Conservation (phyloP, 2,888 invertebrate species). For the Eristalis intricaria region DNA sequence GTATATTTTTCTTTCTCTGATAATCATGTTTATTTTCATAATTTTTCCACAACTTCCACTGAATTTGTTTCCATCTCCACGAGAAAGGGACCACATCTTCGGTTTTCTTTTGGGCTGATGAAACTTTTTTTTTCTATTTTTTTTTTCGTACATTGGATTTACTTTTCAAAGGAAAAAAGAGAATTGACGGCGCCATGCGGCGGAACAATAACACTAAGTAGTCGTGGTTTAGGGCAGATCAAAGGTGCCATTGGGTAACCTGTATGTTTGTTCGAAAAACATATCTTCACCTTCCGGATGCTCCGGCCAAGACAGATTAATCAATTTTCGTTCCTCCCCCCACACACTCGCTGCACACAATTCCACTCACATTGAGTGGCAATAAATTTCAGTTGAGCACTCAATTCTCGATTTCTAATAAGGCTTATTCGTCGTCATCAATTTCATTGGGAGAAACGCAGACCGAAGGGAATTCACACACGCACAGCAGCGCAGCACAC, state of each 20-base stretch:
- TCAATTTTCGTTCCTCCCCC: slow-evolving; percentile 52
- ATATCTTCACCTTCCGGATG: slow-evolving; percentile 52
- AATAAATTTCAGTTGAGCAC: slow-evolving; percentile 57
- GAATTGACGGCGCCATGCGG: slow-evolving; percentile 70
- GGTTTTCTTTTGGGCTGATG: slow-evolving; percentile 34
- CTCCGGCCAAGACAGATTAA: slow-evolving; percentile 44
- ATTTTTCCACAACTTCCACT: slow-evolving; percentile 69
- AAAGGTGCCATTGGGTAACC: slow-evolving; percentile 69
- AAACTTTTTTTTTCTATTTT: not conserved
- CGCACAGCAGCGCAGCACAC: not conserved
- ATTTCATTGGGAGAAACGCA: slow-evolving; percentile 30
- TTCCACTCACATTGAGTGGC: slow-evolving; percentile 66
- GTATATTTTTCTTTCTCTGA: slow-evolving; percentile 67
- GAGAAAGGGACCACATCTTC: slow-evolving; percentile 48
- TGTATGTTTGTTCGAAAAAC: slow-evolving; percentile 59
- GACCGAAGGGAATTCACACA: not conserved
- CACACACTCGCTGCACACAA: slow-evolving; percentile 33
- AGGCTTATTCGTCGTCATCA: slow-evolving; percentile 22
- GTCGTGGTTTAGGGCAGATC: slow-evolving; percentile 54
- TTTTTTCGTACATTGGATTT: not conserved
- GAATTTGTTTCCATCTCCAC: slow-evolving; percentile 39
- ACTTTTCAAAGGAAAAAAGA: slow-evolving; percentile 11
- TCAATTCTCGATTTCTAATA: slow-evolving; percentile 55
- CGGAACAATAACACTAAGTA: slow-evolving; percentile 60
- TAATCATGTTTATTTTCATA: slow-evolving; percentile 71